Evolutionary conservation across 2,113 vertebrate genomes (phyloP).

Genomic region (Halcyon malimbica): DNA sequence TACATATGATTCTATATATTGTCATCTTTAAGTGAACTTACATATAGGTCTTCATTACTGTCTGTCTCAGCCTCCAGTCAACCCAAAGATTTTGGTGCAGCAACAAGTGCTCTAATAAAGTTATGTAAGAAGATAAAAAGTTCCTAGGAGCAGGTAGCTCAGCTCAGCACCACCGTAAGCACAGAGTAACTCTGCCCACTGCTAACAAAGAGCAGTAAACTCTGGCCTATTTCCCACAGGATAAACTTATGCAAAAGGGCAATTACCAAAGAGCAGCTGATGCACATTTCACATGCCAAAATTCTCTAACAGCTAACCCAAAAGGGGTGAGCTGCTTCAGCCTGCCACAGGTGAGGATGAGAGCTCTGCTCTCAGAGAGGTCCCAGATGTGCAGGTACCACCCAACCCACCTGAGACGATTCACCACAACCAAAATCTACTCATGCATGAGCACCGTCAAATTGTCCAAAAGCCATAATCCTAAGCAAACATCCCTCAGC

Average conservation of each 20-base stretch:
- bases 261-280: constrained; percentile 7
- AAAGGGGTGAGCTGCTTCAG: neutral
- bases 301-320: neutral
- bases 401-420: rapidly evolving
- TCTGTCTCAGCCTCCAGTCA: neutral
- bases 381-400: rapidly evolving
- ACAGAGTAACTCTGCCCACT: rapidly evolving
- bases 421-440: rapidly evolving
- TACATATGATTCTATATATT: neutral
- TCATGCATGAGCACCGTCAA: neutral
- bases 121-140: neutral
- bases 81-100: neutral
- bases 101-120: neutral
- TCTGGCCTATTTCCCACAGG: neutral
- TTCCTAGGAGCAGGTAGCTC: neutral
- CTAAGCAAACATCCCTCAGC: neutral
- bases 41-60: rapidly evolving
- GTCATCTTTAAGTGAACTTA: neutral
- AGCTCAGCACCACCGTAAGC: neutral
- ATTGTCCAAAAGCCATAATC: neutral
- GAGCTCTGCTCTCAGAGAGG: neutral
- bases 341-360: rapidly evolving
- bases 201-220: neutral
- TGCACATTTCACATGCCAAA: neutral
- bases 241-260: neutral